Conservation (phyloP, 2,797 vertebrate genomes). For the Prionace glauca region DNA sequence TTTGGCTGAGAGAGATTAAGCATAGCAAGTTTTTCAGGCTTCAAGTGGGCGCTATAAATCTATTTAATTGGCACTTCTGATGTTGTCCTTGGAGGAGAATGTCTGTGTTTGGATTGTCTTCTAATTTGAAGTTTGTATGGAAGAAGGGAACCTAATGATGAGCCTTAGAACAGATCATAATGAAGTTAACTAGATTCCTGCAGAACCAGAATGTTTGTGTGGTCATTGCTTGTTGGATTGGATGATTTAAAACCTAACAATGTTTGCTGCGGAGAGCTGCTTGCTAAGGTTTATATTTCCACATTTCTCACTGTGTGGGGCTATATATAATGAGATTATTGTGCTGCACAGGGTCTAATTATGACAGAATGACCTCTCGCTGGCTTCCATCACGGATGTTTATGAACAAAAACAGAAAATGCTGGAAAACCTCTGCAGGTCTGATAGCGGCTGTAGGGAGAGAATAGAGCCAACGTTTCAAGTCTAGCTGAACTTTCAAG, state of each 20-base stretch:
- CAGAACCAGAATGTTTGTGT: neutral
- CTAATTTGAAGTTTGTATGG: slow-evolving; percentile 11
- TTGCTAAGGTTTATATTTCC: neutral
- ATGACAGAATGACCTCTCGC: neutral
- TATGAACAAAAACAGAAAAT: neutral
- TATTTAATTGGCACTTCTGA: slow-evolving; percentile 18
- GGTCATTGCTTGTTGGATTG: neutral
- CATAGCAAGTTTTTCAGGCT: neutral
- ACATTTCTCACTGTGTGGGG: neutral
- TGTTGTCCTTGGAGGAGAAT: neutral
- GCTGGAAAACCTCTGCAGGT: no score
- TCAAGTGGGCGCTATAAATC: neutral
- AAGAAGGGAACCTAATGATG: neutral
- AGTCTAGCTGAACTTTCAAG: no score
- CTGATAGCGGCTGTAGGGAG: no score
- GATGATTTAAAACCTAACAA: neutral
- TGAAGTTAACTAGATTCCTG: neutral
- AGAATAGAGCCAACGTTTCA: no score
- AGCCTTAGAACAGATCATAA: neutral
- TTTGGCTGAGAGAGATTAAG: neutral
- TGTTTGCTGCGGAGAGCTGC: neutral
- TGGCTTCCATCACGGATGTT: neutral
- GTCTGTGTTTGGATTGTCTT: neutral
- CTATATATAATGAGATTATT: neutral
- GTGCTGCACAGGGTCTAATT: neutral